A percentile compares a stretch with the other conserved stretches of the same genome.
Conservation (phyloP, 2,888 invertebrate species). For the Clunio marinus region DNA sequence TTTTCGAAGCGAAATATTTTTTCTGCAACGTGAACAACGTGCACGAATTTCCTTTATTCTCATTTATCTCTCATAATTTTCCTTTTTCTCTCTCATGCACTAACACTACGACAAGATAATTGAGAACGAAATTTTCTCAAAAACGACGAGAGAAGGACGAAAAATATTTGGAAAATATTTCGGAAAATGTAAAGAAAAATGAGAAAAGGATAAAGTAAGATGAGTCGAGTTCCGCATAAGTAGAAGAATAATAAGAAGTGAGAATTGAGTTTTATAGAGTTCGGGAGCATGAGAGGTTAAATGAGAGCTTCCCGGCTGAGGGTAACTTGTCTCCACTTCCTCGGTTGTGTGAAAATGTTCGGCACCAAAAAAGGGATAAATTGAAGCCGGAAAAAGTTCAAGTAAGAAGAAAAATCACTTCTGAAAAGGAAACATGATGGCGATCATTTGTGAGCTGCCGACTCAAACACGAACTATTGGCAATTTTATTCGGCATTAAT, state of each 20-base stretch:
- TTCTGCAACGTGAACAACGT: constrained; percentile 5
- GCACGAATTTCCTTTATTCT: background rate
- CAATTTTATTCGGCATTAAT: background rate
- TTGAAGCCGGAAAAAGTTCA: background rate
- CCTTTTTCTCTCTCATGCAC: constrained; percentile 3
- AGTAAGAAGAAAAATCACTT: constrained; percentile 23
- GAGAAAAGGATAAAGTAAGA: background rate
- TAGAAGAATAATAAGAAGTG: background rate
- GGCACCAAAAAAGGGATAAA: background rate
- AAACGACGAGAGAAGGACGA: too few relatives aligned
- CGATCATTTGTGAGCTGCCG: too few relatives aligned
- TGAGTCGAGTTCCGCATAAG: background rate
- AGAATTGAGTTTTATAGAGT: background rate
- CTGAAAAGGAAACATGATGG: too few relatives aligned
- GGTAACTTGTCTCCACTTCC: background rate
- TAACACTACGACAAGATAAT: background rate
- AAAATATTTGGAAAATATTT: background rate
- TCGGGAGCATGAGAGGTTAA: constrained; percentile 8
- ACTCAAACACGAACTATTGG: too few relatives aligned
- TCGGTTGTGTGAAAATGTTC: background rate
- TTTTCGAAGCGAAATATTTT: constrained; percentile 1
- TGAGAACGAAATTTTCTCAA: constrained; percentile 14
- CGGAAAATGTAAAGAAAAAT: background rate
- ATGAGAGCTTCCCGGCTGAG: background rate
- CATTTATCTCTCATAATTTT: constrained; percentile 6